Conservation (phyloP, 2,797 vertebrate species). For the Mionectes olivaceus region DNA sequence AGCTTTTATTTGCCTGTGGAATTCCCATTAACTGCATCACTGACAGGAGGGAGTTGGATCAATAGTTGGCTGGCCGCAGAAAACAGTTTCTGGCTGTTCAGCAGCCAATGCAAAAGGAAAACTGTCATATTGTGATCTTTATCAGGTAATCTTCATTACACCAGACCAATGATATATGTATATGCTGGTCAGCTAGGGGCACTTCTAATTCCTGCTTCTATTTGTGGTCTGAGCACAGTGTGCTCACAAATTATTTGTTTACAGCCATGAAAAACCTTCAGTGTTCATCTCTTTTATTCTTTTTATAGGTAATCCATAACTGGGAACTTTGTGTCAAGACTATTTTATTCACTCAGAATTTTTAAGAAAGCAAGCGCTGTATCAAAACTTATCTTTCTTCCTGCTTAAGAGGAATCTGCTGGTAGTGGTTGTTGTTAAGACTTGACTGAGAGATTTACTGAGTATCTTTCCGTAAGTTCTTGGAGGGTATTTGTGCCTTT, state of each 20-base stretch:
- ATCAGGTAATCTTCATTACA: conserved; percentile 96
- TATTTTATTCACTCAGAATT: conserved; percentile 71
- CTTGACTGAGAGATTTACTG: conserved; percentile 14
- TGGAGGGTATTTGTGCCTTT: conserved; percentile 21
- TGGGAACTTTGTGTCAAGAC: conserved; percentile 75
- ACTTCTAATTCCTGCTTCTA: conserved; percentile 79
- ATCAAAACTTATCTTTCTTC: conserved; percentile 57
- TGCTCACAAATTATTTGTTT: conserved; percentile 86
- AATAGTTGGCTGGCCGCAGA: conserved; percentile 81
- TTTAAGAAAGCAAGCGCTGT: conserved; percentile 64
- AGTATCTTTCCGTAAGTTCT: conserved; percentile 19
- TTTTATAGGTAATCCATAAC: conserved; percentile 83
- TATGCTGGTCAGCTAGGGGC: conserved; percentile 83
- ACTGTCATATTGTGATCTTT: conserved; percentile 99
- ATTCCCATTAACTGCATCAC: conserved; percentile 87
- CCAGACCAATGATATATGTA: conserved; percentile 91
- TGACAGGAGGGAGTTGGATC: conserved; percentile 84
- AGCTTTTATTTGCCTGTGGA: conserved; percentile 88
- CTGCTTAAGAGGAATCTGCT: background rate
- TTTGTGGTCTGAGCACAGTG: conserved; percentile 74
- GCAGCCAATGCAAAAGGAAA: conserved; percentile 91
- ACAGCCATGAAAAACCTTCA: conserved; percentile 78
- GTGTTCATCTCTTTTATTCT: conserved; percentile 82
- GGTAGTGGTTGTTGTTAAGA: background rate
- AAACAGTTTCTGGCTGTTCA: conserved; percentile 90